phyloP scores from a whole-genome alignment of 2,113 vertebrate species.

The Fregata magnificens region DNA sequence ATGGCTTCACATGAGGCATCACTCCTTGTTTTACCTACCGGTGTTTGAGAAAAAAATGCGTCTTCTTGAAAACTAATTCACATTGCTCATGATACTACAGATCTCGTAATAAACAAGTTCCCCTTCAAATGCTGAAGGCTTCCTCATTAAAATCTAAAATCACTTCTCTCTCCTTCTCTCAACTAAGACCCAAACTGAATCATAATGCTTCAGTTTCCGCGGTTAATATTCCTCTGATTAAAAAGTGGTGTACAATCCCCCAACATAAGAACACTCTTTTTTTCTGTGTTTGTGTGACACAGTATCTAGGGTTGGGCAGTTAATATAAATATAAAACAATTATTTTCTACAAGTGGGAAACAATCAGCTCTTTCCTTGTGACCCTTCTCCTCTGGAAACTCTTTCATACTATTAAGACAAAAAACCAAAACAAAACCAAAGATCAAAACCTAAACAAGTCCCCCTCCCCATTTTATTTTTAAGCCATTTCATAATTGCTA shows the following conservation, averaged over 20 bases:
- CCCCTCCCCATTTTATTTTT: background rate
- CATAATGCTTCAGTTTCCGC: background rate
- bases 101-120: background rate
- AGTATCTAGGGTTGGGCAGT: background rate
- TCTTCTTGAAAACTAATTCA: background rate
- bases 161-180: background rate
- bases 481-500: background rate
- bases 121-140: background rate
- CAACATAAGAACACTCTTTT: background rate
- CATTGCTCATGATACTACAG: background rate
- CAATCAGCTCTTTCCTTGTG: background rate
- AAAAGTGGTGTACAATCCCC: background rate
- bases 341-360: background rate
- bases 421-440: background rate
- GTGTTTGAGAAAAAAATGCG: background rate
- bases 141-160: background rate
- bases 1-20: background rate
- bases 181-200: background rate
- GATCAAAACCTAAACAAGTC: background rate
- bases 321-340: background rate
- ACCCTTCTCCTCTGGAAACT: background rate
- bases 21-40: background rate
- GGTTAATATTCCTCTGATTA: background rate
- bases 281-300: background rate
- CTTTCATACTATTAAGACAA: background rate